These are phyloP conservation scores for Gymnopithys bicolor DNA, from an alignment of 2,797 vertebrate genomes.

Conservation along the genomic window DNA sequence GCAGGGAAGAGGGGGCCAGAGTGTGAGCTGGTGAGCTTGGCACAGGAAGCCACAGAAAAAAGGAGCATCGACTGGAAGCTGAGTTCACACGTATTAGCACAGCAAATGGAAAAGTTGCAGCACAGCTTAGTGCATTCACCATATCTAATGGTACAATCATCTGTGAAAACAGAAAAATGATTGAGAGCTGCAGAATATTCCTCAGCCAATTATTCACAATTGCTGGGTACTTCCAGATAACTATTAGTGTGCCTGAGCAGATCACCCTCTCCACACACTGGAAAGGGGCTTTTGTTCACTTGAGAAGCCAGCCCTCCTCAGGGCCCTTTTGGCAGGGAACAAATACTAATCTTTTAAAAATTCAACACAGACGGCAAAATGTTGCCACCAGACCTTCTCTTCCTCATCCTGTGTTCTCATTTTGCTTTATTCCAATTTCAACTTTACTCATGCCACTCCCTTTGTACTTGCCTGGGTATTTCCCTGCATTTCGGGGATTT, in stretches of 20 bases:
- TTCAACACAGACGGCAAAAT: not conserved
- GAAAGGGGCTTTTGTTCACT: not conserved
- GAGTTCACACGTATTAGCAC: not conserved
- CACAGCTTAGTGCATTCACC: slow-evolving; percentile 43
- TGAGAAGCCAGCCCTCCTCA: not conserved
- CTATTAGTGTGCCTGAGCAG: not conserved
- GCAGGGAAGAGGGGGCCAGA: not conserved
- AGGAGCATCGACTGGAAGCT: not conserved
- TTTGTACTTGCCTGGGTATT: slow-evolving; percentile 3
- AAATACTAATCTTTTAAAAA: not conserved
- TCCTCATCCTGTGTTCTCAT: not conserved
- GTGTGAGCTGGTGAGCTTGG: accelerated
- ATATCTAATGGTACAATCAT: slow-evolving; percentile 49
- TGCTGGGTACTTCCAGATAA: slow-evolving; percentile 5
- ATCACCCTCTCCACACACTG: not conserved
- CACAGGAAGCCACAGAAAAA: not conserved
- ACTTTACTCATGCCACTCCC: not conserved
- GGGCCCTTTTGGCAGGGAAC: not conserved
- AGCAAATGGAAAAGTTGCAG: slow-evolving; percentile 38
- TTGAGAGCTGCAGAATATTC: slow-evolving; percentile 40
- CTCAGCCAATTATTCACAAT: slow-evolving; percentile 41
- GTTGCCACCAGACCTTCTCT: not conserved
- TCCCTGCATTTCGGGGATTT: not conserved
- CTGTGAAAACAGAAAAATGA: slow-evolving; percentile 55
- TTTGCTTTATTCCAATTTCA: not conserved